Evolutionary conservation across 2,888 invertebrate species (phyloP).

Genomic region (Antheraea yamamai): DNA sequence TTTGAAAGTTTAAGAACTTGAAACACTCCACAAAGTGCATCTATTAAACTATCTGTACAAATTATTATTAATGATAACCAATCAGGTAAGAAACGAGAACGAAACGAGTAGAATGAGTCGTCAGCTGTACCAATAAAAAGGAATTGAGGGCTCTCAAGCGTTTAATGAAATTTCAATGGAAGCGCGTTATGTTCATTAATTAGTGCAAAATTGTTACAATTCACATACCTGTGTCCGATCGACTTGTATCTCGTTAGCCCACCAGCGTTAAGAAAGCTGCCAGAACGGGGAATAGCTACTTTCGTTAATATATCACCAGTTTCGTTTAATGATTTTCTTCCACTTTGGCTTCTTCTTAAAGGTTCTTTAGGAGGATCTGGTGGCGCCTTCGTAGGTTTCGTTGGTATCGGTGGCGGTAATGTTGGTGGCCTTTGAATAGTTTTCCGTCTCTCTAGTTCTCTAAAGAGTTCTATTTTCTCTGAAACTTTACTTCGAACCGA

Average conservation of each 20-base stretch:
- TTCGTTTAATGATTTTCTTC: conserved; percentile 76
- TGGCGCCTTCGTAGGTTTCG: conserved; percentile 56
- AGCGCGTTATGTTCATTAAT: conserved; percentile 42
- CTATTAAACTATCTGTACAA: conserved; percentile 54
- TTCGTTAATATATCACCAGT: conserved; percentile 92
- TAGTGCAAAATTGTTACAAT: conserved; percentile 41
- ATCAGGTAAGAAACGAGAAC: conserved; percentile 47
- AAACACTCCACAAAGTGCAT: conserved; percentile 68
- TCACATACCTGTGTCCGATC: conserved; percentile 83
- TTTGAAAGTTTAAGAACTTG: conserved; percentile 65
- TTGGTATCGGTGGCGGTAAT: conserved; percentile 74
- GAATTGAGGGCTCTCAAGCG: conserved; percentile 52
- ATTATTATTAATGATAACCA: conserved; percentile 49
- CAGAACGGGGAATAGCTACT: conserved; percentile 92
- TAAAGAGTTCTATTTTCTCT: conserved; percentile 76
- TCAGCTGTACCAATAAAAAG: conserved; percentile 48
- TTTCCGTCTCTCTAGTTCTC: conserved; percentile 73
- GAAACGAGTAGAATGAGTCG: conserved; percentile 41
- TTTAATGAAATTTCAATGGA: conserved; percentile 43
- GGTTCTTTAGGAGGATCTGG: conserved; percentile 63
- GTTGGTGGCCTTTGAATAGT: conserved; percentile 75
- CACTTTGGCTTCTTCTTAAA: conserved; percentile 72
- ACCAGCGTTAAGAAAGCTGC: conserved; percentile 92
- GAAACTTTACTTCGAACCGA: conserved; percentile 77
- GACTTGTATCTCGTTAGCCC: conserved; percentile 90